Evolutionary conservation across 2,797 vertebrate species (phyloP), one percentile per base, ranked within the genome.

Genomic region (Tangara arthus): DNA sequence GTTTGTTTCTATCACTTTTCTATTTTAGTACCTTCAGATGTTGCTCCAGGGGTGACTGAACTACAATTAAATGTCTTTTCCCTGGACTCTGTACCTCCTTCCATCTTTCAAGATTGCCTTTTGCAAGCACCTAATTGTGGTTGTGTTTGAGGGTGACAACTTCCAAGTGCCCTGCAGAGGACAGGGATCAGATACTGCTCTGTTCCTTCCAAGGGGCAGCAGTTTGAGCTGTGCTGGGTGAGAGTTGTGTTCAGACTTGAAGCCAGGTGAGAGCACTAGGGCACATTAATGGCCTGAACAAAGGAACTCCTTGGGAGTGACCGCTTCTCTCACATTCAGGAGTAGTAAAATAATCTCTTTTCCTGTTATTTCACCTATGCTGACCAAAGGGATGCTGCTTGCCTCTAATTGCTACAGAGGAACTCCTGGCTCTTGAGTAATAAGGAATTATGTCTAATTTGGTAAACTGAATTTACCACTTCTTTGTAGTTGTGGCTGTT

Each of bases 381-480:
- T 82, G 71, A 82, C 65, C 90, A 93, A 75, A 95, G 93, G 90
- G 90, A 77, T 96, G 60, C 60, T 94, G 9, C 82, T 94, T 75
- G 81, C 60, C 56, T 85, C 2, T 87, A 87, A 90, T 83, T 96
- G 69, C 59, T 60, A 3, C 7, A 6, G 60, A 96, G 63, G 82
- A 90, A 73, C 91, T 92, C 44, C 47, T 93, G 61, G 30, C 49
- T 95, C 57, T 82, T 71, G 55, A 78, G 76, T 94, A 94, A 76
- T 89, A 88, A 93, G 52, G 79, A 93, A 90, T 94, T 92, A 94
- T 87, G 73, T 72, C 66, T 95, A 79, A 93, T 92, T 94, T 90
- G 73, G 92, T 92, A 56, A 91, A 77, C 72, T 91, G 73, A 91
- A 85, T 91, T 94, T 92, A 89, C 90, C 81, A 82, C 79, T 89